Evolutionary conservation across 2,113 vertebrate genomes (phyloP), one percentile per base, ranked within the genome.

Genomic region (Verasper variegatus): DNA sequence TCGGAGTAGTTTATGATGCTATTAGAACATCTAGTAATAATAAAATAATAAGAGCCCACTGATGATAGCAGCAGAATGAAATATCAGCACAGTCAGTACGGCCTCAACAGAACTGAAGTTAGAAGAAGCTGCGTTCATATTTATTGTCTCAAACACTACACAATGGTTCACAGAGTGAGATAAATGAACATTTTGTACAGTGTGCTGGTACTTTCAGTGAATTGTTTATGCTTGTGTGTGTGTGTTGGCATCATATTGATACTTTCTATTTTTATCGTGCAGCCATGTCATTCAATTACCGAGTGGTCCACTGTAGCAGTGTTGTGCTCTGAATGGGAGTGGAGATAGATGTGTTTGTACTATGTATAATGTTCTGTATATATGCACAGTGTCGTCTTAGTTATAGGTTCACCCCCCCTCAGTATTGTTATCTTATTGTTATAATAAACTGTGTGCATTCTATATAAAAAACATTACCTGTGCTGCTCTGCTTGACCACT

Each of bases 101-200:
- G 24, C 54, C 51, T 72, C 52, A 21, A 59, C 58, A 81, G 24
- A 51, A 11, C 23, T 66, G 64, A 37, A 37, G 35, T 37, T 37
- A 37, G 1, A n/a, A n/a, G n/a, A n/a, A 9, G 35, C 35, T 70
- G 70, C 87, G 73, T 74, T 74, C 1, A 75, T 89, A 89, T 89
- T 90, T 87, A 83, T 89, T 86, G 76, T 84, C 58, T 85, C 15
- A 85, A 88, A 92, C 92, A 93, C 92, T 93, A 93, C 81, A 87
- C 40, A 66, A 45, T 78, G 60, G 74, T 23, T 63, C 7, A 42
- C 60, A 63, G 56, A 64, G 35, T 51, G 65, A 52, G 35, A 68
- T 27, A 58, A 69, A 6, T 70, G 14, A 27, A 73, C 54, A 76
- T 91, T 85, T 86, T 89, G 88, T 90, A 89, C 65, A 89, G 68